A percentile compares a stretch with the other conserved stretches of the same genome.
These are phyloP conservation scores for Trogon melanurus DNA, from an alignment of 2,113 vertebrate genomes.

Conservation along the genomic window DNA sequence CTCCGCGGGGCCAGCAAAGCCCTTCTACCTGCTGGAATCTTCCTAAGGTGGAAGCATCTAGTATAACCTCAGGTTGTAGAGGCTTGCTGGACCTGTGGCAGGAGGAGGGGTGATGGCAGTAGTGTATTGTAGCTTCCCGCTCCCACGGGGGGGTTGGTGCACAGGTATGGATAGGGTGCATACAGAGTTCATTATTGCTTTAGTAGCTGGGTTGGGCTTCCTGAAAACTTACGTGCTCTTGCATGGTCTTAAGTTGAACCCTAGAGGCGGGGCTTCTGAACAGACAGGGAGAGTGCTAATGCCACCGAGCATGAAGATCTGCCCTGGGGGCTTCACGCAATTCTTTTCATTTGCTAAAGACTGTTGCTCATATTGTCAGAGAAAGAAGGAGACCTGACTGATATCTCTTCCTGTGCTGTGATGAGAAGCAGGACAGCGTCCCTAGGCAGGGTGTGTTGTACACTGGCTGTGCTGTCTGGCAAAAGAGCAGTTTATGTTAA, in stretches of 20 bases:
- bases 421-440: not conserved
- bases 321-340: not conserved
- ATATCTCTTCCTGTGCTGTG: too few relatives aligned
- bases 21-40: not conserved
- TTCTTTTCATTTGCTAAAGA: not conserved
- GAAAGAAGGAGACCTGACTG: not conserved
- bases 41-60: not conserved
- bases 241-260: fast-evolving
- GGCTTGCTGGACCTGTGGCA: not conserved
- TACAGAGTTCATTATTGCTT: not conserved
- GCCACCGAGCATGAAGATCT: not conserved
- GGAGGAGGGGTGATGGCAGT: not conserved
- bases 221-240: not conserved
- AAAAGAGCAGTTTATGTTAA: not conserved
- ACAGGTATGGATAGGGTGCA: not conserved
- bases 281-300: not conserved
- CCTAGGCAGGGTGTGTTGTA: fast-evolving
- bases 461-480: not conserved
- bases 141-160: fast-evolving
- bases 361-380: not conserved
- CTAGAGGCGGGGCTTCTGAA: not conserved
- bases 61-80: not conserved
- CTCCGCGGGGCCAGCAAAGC: not conserved
- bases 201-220: not conserved
- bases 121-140: not conserved